phyloP scores from a whole-genome alignment of 2,797 vertebrate species.

The Oreochromis mossambicus region DNA sequence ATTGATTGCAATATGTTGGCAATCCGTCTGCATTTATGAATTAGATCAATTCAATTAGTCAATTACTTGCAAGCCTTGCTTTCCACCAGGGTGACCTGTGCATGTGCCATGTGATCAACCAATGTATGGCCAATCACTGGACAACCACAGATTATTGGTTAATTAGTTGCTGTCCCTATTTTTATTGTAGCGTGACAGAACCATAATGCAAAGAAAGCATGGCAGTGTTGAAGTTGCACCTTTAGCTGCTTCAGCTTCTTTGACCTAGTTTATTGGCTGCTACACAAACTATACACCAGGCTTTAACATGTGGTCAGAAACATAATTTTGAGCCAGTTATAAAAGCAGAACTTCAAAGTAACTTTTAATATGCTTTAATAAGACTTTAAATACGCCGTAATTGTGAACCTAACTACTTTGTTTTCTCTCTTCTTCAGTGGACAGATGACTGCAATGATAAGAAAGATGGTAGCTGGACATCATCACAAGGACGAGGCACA shows the following conservation, averaged over 20 bases:
- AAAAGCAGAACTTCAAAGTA: not conserved
- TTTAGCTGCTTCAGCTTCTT: not conserved
- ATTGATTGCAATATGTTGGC: not conserved
- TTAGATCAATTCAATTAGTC: not conserved
- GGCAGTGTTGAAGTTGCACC: not conserved
- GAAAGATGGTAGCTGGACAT: slow-evolving; percentile 85
- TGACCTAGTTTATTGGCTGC: not conserved
- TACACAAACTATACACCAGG: not conserved
- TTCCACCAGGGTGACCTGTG: not conserved
- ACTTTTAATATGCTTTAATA: not conserved
- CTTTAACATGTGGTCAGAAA: not conserved
- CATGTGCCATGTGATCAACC: not conserved
- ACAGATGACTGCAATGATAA: slow-evolving; percentile 85
- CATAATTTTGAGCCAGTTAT: not conserved
- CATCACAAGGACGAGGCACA: slow-evolving; percentile 81
- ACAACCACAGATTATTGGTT: not conserved
- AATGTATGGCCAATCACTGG: not conserved
- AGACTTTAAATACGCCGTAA: not conserved
- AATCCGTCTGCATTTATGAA: not conserved
- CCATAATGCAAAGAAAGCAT: not conserved
- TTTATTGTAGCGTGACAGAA: not conserved
- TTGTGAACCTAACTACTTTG: not conserved
- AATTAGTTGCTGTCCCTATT: not conserved
- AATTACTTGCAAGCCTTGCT: not conserved
- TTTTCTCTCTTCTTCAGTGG: slow-evolving; percentile 78